Evolutionary conservation across 2,797 vertebrate genomes (phyloP), one percentile per base, ranked within the genome.

Genomic region (Malacoctenus gilli): DNA sequence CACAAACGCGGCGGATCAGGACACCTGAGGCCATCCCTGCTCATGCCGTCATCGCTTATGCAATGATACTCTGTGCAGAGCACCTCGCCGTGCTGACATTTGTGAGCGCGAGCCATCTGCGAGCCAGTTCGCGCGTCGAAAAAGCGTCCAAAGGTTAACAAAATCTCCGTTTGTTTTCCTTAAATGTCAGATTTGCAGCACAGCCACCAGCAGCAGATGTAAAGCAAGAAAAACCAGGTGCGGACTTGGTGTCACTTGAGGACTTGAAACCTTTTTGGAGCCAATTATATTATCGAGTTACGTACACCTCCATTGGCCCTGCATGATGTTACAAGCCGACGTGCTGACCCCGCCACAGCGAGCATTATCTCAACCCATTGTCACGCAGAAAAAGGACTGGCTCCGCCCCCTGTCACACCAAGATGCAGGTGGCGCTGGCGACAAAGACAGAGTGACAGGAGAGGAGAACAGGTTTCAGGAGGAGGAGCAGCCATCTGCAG

Each of bases 11-110:
- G 53, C 20, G 5, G 28, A 63, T 59, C 52, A 53, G 65, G 74
- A 82, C 78, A 84, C 82, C 79, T 83, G 72, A 72, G 77, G 79
- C 68, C 55, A n/a, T n/a, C n/a, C n/a, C n/a, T n/a, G n/a, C n/a
- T 62, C 57, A 56, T 64, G 71, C 31, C 38, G 58, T 80, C 81
- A 75, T 55, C 18, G n/a, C 73, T 89, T 88, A 85, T 70, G 58
- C 66, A 86, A 86, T 67, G 53, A 62, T 65, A 54, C 79, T 76
- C 54, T 52, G 55, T 36, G 71, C 84, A 66, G 68, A 72, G 75
- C 72, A 60, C 64, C 84, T 79, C 70, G 43, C 44, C 18, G n/a
- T 30, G 53, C 55, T 88, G 87, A 86, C 80, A 86, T 85, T 84
- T 80, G 53, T 68, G 64, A 77, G 74, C 42, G 56, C 38, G 21